phyloP scores from a whole-genome alignment of 2,888 invertebrate species.

The Drosophila aldrichi region DNA sequence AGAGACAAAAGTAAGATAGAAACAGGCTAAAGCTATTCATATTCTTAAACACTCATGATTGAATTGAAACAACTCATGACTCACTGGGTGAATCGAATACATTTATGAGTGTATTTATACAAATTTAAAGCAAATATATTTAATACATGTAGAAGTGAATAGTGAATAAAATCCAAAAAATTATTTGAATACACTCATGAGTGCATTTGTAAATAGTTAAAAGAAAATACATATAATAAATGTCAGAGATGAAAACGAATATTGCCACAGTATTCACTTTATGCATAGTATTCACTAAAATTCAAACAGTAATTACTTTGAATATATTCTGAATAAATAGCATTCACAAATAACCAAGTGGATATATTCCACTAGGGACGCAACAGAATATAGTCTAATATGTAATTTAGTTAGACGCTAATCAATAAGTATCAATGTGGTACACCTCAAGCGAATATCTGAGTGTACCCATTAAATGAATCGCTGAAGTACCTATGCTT shows the following conservation, averaged over 20 bases:
- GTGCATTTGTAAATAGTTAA: no score
- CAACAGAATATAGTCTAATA: background rate
- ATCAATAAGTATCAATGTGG: background rate
- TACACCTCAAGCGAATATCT: background rate
- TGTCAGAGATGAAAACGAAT: no score
- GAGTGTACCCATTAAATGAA: conserved; percentile 12
- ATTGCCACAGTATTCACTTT: no score
- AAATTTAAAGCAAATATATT: background rate
- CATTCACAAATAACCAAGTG: background rate
- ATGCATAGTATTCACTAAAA: no score
- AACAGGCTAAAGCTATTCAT: background rate
- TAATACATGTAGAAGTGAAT: background rate
- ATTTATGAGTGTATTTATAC: background rate
- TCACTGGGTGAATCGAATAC: background rate
- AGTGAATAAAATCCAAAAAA: background rate
- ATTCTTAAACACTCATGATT: no score
- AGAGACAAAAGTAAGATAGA: background rate
- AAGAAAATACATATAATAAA: no score
- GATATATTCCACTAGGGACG: background rate
- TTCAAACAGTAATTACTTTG: background rate
- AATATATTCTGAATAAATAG: background rate
- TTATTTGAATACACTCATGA: background rate
- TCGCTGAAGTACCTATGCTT: conserved; percentile 11
- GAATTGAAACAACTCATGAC: background rate
- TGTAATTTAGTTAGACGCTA: background rate